phyloP scores from a whole-genome alignment of 2,797 vertebrate genomes.

The Anabas testudineus region DNA sequence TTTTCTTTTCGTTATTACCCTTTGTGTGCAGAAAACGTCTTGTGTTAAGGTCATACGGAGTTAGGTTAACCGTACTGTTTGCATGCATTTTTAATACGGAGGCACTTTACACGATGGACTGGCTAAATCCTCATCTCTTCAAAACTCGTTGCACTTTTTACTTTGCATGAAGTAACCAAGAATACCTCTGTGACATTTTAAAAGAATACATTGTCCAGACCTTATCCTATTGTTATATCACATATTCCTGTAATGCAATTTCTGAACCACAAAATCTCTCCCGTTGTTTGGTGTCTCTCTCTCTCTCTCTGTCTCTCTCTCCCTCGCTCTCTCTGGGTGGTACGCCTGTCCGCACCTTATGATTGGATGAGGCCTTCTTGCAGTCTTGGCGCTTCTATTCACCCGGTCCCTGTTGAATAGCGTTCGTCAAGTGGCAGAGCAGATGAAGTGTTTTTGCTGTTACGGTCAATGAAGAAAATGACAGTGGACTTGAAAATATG shows the following conservation, averaged over 20 bases:
- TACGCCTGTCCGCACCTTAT: constrained; percentile 36
- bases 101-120: constrained; percentile 20
- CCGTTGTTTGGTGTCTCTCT: constrained; percentile 33
- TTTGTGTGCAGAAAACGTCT: constrained; percentile 50
- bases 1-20: constrained; percentile 33
- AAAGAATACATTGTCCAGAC: constrained; percentile 47
- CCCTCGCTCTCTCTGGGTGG: constrained; percentile 24
- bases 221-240: constrained; percentile 57
- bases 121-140: constrained; percentile 37
- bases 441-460: constrained; percentile 77
- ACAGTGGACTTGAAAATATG: constrained; percentile 81
- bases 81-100: constrained; percentile 31
- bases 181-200: constrained; percentile 61
- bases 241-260: constrained; percentile 78
- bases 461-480: constrained; percentile 78
- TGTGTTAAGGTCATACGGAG: constrained; percentile 24
- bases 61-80: constrained; percentile 12
- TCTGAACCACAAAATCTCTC: constrained; percentile 71
- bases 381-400: constrained; percentile 68
- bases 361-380: constrained; percentile 73
- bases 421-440: constrained; percentile 57
- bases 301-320: constrained; percentile 29
- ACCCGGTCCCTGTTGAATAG: constrained; percentile 69
- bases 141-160: constrained; percentile 19
- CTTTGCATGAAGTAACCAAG: constrained; percentile 38